Evolutionary conservation across 2,888 invertebrate species (phyloP).

Genomic region (Chromoteleia sp.): DNA sequence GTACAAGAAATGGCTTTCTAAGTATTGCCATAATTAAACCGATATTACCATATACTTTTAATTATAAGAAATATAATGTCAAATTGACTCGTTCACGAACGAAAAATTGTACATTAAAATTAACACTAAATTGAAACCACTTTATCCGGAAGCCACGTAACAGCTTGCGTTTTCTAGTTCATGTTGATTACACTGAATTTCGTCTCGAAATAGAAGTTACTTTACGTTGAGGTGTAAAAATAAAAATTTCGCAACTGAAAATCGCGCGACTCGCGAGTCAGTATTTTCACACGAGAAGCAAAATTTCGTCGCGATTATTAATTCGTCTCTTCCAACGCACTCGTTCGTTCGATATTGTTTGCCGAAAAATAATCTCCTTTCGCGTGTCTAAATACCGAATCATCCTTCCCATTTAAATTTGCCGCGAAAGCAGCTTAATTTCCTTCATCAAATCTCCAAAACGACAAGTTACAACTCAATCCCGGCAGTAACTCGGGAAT

Average conservation of each 20-base stretch:
- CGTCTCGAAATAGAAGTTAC: neutral
- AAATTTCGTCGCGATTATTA: no score
- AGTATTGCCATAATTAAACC: no score
- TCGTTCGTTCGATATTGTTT: no score
- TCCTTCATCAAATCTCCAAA: slow-evolving; percentile 41
- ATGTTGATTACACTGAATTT: neutral
- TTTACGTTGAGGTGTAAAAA: neutral
- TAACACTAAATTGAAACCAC: slow-evolving; percentile 4
- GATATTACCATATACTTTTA: no score
- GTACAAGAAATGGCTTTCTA: no score
- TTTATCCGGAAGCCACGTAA: slow-evolving; percentile 11
- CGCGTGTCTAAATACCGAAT: neutral
- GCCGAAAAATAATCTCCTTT: no score
- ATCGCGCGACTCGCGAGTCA: no score
- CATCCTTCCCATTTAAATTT: slow-evolving; percentile 12
- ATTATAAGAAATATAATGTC: no score
- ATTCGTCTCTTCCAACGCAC: no score
- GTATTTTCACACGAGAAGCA: no score
- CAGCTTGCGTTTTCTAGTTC: slow-evolving; percentile 12
- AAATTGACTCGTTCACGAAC: neutral
- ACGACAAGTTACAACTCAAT: slow-evolving; percentile 56
- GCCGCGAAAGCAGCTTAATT: slow-evolving; percentile 37
- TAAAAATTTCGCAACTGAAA: no score
- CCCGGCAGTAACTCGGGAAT: slow-evolving; percentile 52
- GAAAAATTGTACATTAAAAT: neutral